These are phyloP conservation scores for Labeo rohita DNA, from an alignment of 2,113 vertebrate genomes.

Conservation along the genomic window DNA sequence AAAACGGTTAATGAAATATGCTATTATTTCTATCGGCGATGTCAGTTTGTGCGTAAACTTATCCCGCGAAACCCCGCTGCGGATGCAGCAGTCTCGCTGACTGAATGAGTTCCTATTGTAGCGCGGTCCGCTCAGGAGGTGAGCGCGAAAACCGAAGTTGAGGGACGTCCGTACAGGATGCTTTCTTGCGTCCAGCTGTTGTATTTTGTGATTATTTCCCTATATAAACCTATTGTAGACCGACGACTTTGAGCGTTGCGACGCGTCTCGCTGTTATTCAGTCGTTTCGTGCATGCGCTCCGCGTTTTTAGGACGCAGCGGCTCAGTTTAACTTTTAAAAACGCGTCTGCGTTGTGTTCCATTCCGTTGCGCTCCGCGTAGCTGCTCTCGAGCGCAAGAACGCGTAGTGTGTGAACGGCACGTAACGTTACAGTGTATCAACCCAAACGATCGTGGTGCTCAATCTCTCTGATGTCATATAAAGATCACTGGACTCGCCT, in stretches of 20 bases:
- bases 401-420: not conserved
- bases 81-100: conserved; percentile 25
- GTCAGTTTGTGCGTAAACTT: not conserved
- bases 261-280: not conserved
- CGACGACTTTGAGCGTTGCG: too few relatives aligned
- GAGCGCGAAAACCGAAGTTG: conserved; percentile 44
- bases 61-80: conserved; percentile 4
- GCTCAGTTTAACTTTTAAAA: conserved; percentile 18
- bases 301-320: not conserved
- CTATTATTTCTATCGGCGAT: not conserved
- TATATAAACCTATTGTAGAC: not conserved
- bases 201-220: not conserved
- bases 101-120: conserved; percentile 18
- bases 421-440: not conserved
- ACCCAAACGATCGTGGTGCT: not conserved
- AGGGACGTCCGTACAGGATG: not conserved
- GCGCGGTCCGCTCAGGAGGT: conserved; percentile 4
- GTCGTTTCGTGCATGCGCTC: not conserved
- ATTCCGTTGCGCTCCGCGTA: not conserved
- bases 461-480: not conserved
- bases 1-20: not conserved
- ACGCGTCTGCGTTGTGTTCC: not conserved
- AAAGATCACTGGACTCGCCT: not conserved
- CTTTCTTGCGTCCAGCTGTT: not conserved
- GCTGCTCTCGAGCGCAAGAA: not conserved